phyloP scores from a whole-genome alignment of 1,140 invertebrate species.

The Formica selysi region DNA sequence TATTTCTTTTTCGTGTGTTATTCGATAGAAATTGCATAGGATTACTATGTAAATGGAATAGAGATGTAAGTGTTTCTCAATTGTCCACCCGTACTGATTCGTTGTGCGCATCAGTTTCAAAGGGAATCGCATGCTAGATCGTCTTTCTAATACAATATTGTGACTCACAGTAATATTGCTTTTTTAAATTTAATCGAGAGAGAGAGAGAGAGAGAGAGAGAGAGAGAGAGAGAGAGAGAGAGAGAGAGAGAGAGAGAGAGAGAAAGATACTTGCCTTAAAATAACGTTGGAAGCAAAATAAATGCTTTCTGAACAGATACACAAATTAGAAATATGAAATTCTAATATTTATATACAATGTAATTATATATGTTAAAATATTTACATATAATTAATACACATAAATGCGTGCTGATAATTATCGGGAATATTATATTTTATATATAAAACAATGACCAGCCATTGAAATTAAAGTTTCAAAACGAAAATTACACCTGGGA shows the following conservation, averaged over 20 bases:
- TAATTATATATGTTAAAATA: slow-evolving; percentile 21
- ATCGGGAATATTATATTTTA: background rate
- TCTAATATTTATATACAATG: background rate
- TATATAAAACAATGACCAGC: background rate
- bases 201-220: too few relatives aligned
- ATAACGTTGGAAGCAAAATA: background rate
- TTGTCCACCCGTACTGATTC: slow-evolving; percentile 58
- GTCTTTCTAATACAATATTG: slow-evolving; percentile 28
- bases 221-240: too few relatives aligned
- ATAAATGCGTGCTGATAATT: background rate
- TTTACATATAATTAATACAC: slow-evolving; percentile 1
- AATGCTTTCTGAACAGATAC: background rate
- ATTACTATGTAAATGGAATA: slow-evolving; percentile 22
- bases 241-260: too few relatives aligned
- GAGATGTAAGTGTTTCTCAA: slow-evolving; percentile 33
- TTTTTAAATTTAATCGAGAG: slow-evolving; percentile 26
- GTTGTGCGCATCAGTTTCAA: slow-evolving; percentile 31
- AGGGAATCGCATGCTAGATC: slow-evolving; percentile 32
- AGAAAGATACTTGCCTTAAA: too few relatives aligned
- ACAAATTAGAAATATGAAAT: slow-evolving; percentile 7
- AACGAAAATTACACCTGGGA: background rate
- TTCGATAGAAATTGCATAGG: slow-evolving; percentile 4
- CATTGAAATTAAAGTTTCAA: background rate
- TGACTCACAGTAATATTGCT: slow-evolving; percentile 16
- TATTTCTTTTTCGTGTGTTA: background rate